Evolutionary conservation across 1,140 invertebrate genomes (phyloP), one percentile per base, ranked within the genome.

Genomic region (Pentalonia nigronervosa): DNA sequence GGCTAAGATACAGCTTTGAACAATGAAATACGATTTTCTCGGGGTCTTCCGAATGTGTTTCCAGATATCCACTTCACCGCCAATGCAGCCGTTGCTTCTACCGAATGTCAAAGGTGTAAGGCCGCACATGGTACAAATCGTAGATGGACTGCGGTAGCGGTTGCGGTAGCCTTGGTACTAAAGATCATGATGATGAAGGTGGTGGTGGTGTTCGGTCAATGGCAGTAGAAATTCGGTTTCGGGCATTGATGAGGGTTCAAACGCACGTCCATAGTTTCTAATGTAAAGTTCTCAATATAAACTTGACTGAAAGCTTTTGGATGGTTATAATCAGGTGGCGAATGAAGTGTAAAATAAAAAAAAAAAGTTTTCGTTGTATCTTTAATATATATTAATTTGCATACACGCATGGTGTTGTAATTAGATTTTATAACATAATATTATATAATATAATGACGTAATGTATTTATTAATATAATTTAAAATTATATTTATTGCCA

Each of bases 171-270:
- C 53, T 89, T 36, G 45, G 41, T 47, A 88, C 86, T n/a, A 88
- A 11, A 89, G 30, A 48, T 30, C 45, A 34, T 14, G 11, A 90
- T 30, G 41, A 84, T 7, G 60, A 36, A 81, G 76, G 76, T 81
- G 76, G 76, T 34, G 25, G n/a, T 7, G 21, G 36, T 41, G 50
- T 36, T 56, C 7, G 41, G 60, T 91, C 41, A 76, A 14, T n/a
- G 14, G 14, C 90, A 67, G n/a, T 21, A 76, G 11, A 91, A 76
- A 23, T 91, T 91, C 41, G 56, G 25, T 91, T 76, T 76, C 7
- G 41, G 30, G 25, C 36, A 67, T 91, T 91, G 41, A 91, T 45
- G 45, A 91, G 60, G 90, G 90, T 76, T 91, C 36, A 30, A 67
- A 91, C 56, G 23, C 53, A 45, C 53, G 36, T 45, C 53, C 53